Percentiles rank a stretch among this genome's conserved stretches.
Evolutionary conservation across 2,113 vertebrate species (phyloP).

Genomic region (Etheostoma spectabile): DNA sequence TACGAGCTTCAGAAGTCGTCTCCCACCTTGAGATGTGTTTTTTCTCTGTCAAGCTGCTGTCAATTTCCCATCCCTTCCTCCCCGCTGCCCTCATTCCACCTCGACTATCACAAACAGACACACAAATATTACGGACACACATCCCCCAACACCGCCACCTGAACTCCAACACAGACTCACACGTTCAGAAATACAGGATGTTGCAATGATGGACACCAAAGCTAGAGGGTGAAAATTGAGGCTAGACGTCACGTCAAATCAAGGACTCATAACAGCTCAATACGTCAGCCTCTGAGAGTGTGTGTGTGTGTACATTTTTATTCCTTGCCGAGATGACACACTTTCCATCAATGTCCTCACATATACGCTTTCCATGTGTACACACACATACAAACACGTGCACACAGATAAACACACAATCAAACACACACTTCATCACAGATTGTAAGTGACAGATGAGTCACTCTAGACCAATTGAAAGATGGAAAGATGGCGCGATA

Average conservation of each 20-base stretch:
- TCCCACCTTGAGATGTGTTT: conserved; percentile 66
- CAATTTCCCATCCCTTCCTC: conserved; percentile 31
- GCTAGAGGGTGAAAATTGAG: conserved; percentile 75
- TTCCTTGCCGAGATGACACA: conserved; percentile 25
- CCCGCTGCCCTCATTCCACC: conserved; percentile 56
- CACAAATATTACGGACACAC: conserved; percentile 44
- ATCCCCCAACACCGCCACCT: neutral
- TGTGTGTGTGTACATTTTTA: conserved; percentile 22
- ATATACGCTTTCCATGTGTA: neutral
- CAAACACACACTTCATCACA: conserved; percentile 26
- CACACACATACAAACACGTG: neutral
- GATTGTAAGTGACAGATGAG: conserved; percentile 51
- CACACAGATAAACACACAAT: conserved; percentile 26
- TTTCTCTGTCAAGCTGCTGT: conserved; percentile 54
- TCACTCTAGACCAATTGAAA: conserved; percentile 33
- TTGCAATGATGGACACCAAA: conserved; percentile 61
- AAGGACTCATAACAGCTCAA: conserved; percentile 63
- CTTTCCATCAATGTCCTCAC: conserved; percentile 16
- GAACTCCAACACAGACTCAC: conserved; percentile 34
- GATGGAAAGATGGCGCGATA: conserved; percentile 12
- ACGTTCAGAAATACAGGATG: conserved; percentile 38
- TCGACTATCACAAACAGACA: conserved; percentile 52
- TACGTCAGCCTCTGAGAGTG: conserved; percentile 53
- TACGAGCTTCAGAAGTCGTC: conserved; percentile 44
- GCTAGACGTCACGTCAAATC: conserved; percentile 58